Evolutionary conservation across 2,797 vertebrate genomes (phyloP), one percentile per base, ranked within the genome.

Genomic region (Ctenopoma multispine): DNA sequence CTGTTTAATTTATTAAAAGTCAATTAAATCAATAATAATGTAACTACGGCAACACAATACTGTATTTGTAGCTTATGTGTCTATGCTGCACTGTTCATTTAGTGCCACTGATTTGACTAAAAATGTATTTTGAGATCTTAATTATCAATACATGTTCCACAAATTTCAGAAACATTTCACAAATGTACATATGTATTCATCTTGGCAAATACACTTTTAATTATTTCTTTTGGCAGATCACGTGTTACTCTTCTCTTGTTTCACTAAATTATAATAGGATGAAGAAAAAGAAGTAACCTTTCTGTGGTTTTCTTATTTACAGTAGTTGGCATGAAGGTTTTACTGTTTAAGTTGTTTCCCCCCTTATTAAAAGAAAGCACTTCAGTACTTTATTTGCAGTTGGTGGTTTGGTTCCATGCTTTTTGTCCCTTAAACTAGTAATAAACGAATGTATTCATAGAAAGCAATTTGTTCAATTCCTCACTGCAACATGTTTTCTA

Each of bases 391-490:
- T 44, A 46, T 50, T 60, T 68, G 27, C 48, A 49, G n/a, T 47
- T n/a, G 15, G 27, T 55, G 50, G 20, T 34, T 56, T 59, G 21
- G 20, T 76, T 23, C 44, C 1, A 3, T 43, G 17, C 0, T 54
- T 63, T 73, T 54, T 11, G 15, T 20, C 34, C 48, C 47, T 15
- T 53, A 43, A 13, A 47, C 17, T 47, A 41, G 44, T 66, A 18
- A 77, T 36, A 82, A 72, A 82, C 72, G 88, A 80, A 84, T 81
- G 56, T 83, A 90, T 88, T 89, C 82, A 88, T 79, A 61, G 77
- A 57, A 78, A 81, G 65, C 84, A 85, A 86, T 91, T 91, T 88
- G 80, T 78, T 81, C 77, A 77, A 71, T 75, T 84, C 57, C 40
- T 79, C 58, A 27, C 49, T 48, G 62, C 73, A 69, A 21, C 76